Base-by-base conservation (phyloP, 2,797 vertebrate genomes). In the Phalloptychus januarius region DNA sequence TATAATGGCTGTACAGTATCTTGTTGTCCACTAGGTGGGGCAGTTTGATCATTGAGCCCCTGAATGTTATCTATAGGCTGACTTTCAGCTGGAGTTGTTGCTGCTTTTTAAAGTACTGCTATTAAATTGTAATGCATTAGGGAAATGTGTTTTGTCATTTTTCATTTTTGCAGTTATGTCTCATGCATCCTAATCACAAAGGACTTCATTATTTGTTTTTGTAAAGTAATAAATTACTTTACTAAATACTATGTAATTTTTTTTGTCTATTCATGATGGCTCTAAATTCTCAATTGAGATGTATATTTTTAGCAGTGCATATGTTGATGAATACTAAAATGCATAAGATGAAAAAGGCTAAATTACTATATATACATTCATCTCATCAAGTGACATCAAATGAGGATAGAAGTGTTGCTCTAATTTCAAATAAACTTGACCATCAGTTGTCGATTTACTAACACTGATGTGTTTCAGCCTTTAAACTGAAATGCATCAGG, bases 11-110 rank as follows among this genome's bases (percentile, higher is more conserved):
- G 28, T 16, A 33, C 13, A 7, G 61, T 65, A 18, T 23, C 23
- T 70, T 44, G 1, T 10, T 63, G 28, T 48, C 56, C 94, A 94
- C 92, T 87, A 94, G 95, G 80, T 89, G 94, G 94, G 0, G 93
- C 89, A 88, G 85, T 92, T 83, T 72, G 71, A 78, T 79, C 77
- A 86, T n/a, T 48, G 1, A 81, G n/a, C 11, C 38, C n/a, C 0
- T 20, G 69, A 71, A 48, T 50, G 44, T 23, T 48, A 7, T 36
- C 20, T 3, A 23, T 10, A 2, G 45, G 23, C 25, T 45, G 67
- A 45, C 40, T 28, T 69, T 18, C 61, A 23, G 72, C 28, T 36
- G 0, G 12, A 77, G 54, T 61, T 72, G 25, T 36, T 72, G 31
- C 42, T 8, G 4, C 20, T 36, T 15, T 33, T 61, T 61, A 16